Percentiles rank a stretch among this genome's conserved stretches.
These are phyloP conservation scores for Agriopis marginaria DNA, from an alignment of 2,888 invertebrate species.

Conservation along the genomic window DNA sequence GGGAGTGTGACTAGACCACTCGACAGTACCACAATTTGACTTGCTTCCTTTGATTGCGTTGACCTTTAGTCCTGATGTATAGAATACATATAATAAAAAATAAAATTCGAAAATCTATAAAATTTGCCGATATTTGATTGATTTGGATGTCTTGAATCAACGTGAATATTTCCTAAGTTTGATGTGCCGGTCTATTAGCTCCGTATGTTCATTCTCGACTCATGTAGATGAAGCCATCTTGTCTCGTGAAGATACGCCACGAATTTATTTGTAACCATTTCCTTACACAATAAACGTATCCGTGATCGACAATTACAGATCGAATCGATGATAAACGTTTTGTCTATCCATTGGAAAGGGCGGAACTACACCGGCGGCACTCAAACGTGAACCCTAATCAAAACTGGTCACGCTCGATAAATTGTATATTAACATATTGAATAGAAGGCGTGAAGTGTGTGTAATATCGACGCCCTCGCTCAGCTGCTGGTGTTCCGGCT, in stretches of 20 bases:
- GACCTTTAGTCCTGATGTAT: background rate
- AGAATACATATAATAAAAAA: too few relatives aligned
- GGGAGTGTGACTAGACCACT: slow-evolving; percentile 8
- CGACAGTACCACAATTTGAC: background rate
- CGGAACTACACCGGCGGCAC: slow-evolving; percentile 43
- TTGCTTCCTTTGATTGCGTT: background rate
- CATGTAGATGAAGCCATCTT: slow-evolving; percentile 11
- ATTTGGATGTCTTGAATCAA: too few relatives aligned
- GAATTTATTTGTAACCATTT: slow-evolving; percentile 16
- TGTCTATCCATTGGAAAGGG: slow-evolving; percentile 40
- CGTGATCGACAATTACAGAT: slow-evolving; percentile 41
- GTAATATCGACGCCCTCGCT: slow-evolving; percentile 64
- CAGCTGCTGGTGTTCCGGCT: slow-evolving; percentile 71
- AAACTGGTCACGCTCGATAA: slow-evolving; percentile 54
- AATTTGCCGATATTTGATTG: too few relatives aligned
- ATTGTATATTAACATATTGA: slow-evolving; percentile 55
- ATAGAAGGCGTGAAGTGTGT: slow-evolving; percentile 58
- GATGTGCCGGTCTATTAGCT: background rate
- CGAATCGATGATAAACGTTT: slow-evolving; percentile 42
- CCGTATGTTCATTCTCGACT: background rate
- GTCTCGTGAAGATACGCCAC: slow-evolving; percentile 20
- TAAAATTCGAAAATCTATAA: too few relatives aligned
- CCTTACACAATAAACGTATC: slow-evolving; percentile 38
- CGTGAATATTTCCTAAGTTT: background rate
- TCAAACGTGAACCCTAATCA: slow-evolving; percentile 45